Conservation (phyloP, 2,888 invertebrate species). For the Liposcelis brunnea region DNA sequence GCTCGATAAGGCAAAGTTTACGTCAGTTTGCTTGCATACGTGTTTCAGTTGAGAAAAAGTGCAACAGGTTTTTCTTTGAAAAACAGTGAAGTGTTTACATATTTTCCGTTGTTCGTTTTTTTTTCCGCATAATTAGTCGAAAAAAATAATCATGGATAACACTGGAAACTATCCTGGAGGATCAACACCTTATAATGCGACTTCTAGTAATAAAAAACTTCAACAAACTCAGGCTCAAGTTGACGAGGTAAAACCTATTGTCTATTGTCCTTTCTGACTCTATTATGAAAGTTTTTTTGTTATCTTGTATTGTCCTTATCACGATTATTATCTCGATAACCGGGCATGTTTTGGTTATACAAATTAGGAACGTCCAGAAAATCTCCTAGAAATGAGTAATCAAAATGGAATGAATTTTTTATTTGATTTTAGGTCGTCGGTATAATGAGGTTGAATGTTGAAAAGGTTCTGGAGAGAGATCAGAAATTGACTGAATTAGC, state of each 20-base stretch:
- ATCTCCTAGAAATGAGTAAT: no score
- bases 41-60: no score
- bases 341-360: neutral
- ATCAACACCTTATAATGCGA: slow-evolving; percentile 20
- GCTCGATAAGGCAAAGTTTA: no score
- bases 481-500: slow-evolving; percentile 35
- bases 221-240: slow-evolving; percentile 53
- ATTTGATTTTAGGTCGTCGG: slow-evolving; percentile 21
- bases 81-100: no score
- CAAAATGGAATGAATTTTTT: no score
- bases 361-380: no score
- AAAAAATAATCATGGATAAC: no score
- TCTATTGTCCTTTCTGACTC: slow-evolving; percentile 9
- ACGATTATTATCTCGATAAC: neutral
- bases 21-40: no score
- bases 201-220: slow-evolving; percentile 31
- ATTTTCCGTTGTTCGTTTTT: no score
- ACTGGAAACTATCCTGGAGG: no score
- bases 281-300: neutral
- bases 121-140: no score
- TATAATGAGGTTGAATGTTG: slow-evolving; percentile 34
- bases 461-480: slow-evolving; percentile 37
- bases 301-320: slow-evolving; percentile 4
- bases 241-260: slow-evolving; percentile 32
- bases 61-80: no score